Conservation (phyloP, 1,140 invertebrate species). For the Zaprionus lachaisei region DNA sequence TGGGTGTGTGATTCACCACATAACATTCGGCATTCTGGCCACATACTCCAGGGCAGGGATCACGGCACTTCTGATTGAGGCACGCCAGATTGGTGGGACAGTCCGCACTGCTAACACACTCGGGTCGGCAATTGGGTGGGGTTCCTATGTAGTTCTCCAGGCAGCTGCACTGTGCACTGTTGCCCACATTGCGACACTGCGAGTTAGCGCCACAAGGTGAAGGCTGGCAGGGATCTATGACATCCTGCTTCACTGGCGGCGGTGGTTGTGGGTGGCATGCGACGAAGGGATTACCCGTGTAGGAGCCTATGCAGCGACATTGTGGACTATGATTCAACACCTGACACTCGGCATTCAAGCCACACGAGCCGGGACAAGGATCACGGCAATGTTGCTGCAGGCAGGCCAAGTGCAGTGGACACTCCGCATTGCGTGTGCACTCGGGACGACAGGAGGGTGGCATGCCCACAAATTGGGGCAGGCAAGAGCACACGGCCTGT, state of each 20-base stretch:
- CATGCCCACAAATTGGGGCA: constrained; percentile 85
- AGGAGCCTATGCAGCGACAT: constrained; percentile 89
- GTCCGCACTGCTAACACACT: constrained; percentile 87
- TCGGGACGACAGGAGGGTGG: constrained; percentile 87
- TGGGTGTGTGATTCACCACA: constrained; percentile 88
- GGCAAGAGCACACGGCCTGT: constrained; percentile 85
- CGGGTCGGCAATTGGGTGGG: constrained; percentile 87
- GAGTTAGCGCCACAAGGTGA: constrained; percentile 91
- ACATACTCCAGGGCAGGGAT: constrained; percentile 87
- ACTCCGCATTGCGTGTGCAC: constrained; percentile 86
- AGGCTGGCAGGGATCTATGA: constrained; percentile 88
- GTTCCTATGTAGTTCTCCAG: constrained; percentile 87
- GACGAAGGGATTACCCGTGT: constrained; percentile 91
- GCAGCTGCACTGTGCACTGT: constrained; percentile 89
- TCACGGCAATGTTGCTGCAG: constrained; percentile 87
- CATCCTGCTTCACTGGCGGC: constrained; percentile 74
- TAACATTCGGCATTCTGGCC: constrained; percentile 88
- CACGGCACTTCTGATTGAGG: constrained; percentile 86
- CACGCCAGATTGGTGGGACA: constrained; percentile 86
- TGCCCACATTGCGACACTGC: constrained; percentile 87
- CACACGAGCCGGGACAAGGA: constrained; percentile 86
- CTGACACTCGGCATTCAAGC: constrained; percentile 91
- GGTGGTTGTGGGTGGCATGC: constrained; percentile 88
- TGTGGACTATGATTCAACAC: constrained; percentile 91
- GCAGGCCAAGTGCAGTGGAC: constrained; percentile 86